Conservation (phyloP, 2,113 vertebrate genomes). For the Scomber colias region DNA sequence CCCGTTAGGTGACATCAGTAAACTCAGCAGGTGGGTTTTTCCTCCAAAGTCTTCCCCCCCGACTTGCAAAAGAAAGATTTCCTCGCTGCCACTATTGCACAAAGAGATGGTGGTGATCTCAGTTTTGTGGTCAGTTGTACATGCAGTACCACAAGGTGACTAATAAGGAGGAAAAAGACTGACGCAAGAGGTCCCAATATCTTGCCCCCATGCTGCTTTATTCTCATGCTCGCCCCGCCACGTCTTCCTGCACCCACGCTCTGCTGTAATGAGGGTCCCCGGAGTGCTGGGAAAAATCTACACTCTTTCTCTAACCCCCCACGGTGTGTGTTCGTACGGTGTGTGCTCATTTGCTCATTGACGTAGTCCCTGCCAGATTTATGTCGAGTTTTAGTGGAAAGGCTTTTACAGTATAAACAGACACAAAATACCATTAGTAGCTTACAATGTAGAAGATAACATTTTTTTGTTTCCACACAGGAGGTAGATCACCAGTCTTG, state of each 20-base stretch:
- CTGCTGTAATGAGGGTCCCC: slow-evolving; percentile 76
- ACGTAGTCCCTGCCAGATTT: slow-evolving; percentile 34
- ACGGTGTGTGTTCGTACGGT: slow-evolving; percentile 46
- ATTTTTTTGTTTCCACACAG: not conserved
- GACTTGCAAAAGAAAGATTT: not conserved
- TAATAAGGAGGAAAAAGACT: slow-evolving; percentile 67
- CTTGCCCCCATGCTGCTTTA: slow-evolving; percentile 58
- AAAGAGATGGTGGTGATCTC: slow-evolving; percentile 17
- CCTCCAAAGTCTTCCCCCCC: not conserved
- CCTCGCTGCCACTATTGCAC: not conserved
- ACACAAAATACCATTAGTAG: not conserved
- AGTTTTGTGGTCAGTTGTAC: slow-evolving; percentile 49
- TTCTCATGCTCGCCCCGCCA: slow-evolving; percentile 44
- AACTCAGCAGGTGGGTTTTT: slow-evolving; percentile 27
- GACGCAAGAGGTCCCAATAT: slow-evolving; percentile 57
- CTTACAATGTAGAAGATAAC: not conserved
- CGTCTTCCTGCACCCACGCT: slow-evolving; percentile 61
- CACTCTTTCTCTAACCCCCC: slow-evolving; percentile 51
- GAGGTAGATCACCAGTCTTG: not conserved
- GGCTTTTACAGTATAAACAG: slow-evolving; percentile 26
- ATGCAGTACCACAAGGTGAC: slow-evolving; percentile 37
- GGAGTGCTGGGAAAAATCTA: slow-evolving; percentile 42
- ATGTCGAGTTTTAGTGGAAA: slow-evolving; percentile 44
- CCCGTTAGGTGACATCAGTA: not conserved
- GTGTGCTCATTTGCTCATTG: slow-evolving; percentile 53